Evolutionary conservation across 2,888 invertebrate species (phyloP), one percentile per base, ranked within the genome.

Genomic region (Chrysomela aeneicollis): DNA sequence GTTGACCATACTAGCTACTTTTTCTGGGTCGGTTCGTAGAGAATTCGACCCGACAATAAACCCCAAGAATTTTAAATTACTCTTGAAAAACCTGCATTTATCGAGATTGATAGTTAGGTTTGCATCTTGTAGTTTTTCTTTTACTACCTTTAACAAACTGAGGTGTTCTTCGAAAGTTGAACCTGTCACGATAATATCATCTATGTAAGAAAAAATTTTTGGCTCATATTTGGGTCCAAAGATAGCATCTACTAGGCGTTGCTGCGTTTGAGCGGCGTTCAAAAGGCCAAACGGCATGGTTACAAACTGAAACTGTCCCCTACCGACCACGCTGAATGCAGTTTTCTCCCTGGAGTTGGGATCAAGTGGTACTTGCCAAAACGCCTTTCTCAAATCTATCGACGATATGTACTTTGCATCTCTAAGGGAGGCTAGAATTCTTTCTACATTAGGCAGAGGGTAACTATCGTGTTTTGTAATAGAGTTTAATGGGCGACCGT

Each of bases 281-380:
- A 22, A 18, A n/a, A 74, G 22, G 2, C 72, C 73, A 66, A 73
- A 74, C 0, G 72, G 68, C 61, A 74, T 59, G 5, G 66, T 66
- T 0, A n/a, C 53, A 59, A 72, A 77, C 30, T 78, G 69, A 59
- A 74, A 77, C 5, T 74, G 64, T 4, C 77, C 77, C 21, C 74
- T 60, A 12, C 74, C 70, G 1, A 74, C 72, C 0, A 78, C 71
- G 8, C 67, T 63, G 67, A 79, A 80, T 42, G 30, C 35, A 35
- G 35, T 35, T 12, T 35, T 35, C 9, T 35, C 35, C 12, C 35
- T 8, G 2, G 35, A 35, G 2, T 12, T 12, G 1, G 35, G 35
- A 26, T 61, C 60, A 18, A 66, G 32, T 37, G 63, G 68, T 42
- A 68, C 63, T 51, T 67, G 54, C 61, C 68, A 60, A 21, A 60